phyloP scores from a whole-genome alignment of 2,888 invertebrate genomes.

The Atrina japonica region DNA sequence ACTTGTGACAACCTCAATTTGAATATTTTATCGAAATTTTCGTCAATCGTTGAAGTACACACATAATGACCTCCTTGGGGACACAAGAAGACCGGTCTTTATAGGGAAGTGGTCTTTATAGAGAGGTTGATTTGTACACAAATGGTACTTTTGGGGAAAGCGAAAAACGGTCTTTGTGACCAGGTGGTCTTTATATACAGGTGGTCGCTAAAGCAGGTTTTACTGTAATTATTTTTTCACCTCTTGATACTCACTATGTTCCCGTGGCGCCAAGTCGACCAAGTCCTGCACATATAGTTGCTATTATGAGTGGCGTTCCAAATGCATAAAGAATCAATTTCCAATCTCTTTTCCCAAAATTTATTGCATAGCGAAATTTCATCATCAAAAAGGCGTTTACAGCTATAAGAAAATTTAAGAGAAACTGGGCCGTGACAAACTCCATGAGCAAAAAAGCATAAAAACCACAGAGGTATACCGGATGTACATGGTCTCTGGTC shows the following conservation, averaged over 20 bases:
- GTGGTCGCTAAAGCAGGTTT: too few species aligned
- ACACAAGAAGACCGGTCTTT: too few species aligned
- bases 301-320: constrained; percentile 16
- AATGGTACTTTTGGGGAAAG: too few species aligned
- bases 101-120: too few species aligned
- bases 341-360: constrained; percentile 34
- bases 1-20: too few species aligned
- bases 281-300: constrained; percentile 19
- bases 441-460: constrained; percentile 29
- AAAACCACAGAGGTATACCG: constrained; percentile 24
- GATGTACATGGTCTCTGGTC: constrained; percentile 20
- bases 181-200: too few species aligned
- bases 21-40: too few species aligned
- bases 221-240: too few species aligned
- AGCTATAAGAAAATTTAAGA: constrained; percentile 21
- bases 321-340: constrained; percentile 22
- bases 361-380: constrained; percentile 14
- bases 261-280: constrained; percentile 31
- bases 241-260: constrained; percentile 35
- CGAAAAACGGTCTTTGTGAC: too few species aligned
- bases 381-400: constrained; percentile 32
- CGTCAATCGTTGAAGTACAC: too few species aligned
- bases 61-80: too few species aligned
- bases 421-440: constrained; percentile 27
- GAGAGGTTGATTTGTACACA: too few species aligned